Evolutionary conservation across 2,888 invertebrate genomes (phyloP), one percentile per base, ranked within the genome.

Genomic region (Quadroppia sp.): DNA sequence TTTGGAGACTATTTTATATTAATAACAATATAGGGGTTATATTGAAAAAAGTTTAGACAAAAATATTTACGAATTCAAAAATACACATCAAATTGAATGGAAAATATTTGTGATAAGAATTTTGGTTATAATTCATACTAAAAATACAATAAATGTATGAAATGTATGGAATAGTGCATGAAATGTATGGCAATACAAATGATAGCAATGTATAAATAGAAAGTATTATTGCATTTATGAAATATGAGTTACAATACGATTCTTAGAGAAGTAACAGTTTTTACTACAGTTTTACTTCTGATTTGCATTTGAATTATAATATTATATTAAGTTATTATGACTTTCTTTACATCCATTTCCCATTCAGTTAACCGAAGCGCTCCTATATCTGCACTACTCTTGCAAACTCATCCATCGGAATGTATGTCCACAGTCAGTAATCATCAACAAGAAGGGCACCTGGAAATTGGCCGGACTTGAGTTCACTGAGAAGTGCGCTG

Each of bases 391-490:
- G 77, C 97, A 98, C 85, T 90, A 91, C 84, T 89, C 89, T 48
- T 88, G 89, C 78, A 90, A 90, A 83, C 88, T 92, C 80, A 87
- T 97, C 77, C 98, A 98, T 83, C 89, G 94, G 80, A 98, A 98
- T 85, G 89, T 98, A 61, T 95, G 92, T 82, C 97, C 97, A 1
- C 89, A 90, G 78, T 91, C 92, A 79, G 90, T 98, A 79, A 87
- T 96, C 79, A 89, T 98, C 77, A 94, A 94, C 71, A 92, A 90
- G 82, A 88, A 89, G 75, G 94, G 96, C 77, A 92, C 93, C 56
- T 98, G 98, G 98, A 98, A 98, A 83, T 86, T 98, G 75, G 91
- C 91, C 70, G 96, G 97, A 32, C 87, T 98, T 77, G 95, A 96
- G 82, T 97, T 96, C 83, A 87, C 89, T 78, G 94, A 95, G 90